Conservation (phyloP, 2,113 vertebrate genomes). For the Mastomys coucha region DNA sequence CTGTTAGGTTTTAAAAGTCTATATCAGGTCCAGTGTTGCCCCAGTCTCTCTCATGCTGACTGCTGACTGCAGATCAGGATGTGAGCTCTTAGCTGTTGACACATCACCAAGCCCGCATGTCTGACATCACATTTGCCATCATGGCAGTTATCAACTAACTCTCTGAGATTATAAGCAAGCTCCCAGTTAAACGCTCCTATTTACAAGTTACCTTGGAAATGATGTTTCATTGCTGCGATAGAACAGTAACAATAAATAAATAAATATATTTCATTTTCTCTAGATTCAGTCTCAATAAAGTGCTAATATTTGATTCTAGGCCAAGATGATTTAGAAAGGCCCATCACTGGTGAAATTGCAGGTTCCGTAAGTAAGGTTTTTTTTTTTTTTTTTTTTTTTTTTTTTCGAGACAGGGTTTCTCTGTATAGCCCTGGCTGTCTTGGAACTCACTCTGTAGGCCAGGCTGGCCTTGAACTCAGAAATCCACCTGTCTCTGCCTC, state of each 20-base stretch:
- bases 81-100: not conserved
- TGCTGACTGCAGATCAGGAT: not conserved
- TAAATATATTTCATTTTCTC: constrained; percentile 16
- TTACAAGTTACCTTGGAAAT: not conserved
- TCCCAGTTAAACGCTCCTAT: not conserved
- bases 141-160: not conserved
- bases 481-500: too few relatives aligned
- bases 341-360: not conserved
- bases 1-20: not conserved
- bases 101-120: not conserved
- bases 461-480: too few relatives aligned
- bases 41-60: not conserved
- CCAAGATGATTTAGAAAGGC: constrained; percentile 2
- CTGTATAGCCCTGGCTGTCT: too few relatives aligned
- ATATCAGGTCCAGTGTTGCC: not conserved
- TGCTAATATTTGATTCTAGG: constrained; percentile 21
- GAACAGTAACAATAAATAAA: not conserved
- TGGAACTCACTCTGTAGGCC: too few relatives aligned
- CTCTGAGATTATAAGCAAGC: not conserved
- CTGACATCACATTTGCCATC: not conserved
- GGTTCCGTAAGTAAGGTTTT: too few relatives aligned
- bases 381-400: too few relatives aligned
- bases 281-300: not conserved
- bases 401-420: too few relatives aligned
- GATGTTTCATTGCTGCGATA: not conserved